These are phyloP conservation scores for Rhabdomys pumilio DNA, from an alignment of 2,797 vertebrate genomes.

Conservation along the genomic window DNA sequence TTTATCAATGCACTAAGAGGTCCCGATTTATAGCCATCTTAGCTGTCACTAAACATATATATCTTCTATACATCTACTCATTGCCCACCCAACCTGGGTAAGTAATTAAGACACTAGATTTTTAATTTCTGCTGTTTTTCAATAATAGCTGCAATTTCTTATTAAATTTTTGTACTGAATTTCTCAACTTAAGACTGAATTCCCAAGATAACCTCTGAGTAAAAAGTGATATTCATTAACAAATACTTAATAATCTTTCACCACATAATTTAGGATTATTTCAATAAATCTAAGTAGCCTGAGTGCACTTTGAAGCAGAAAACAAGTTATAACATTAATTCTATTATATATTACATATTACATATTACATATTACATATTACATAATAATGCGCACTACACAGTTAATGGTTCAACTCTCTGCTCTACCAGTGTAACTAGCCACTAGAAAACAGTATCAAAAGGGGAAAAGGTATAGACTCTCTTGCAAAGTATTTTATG, in stretches of 20 bases:
- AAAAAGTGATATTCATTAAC: conserved; percentile 11
- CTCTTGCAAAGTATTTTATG: conserved; percentile 7
- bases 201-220: conserved; percentile 49
- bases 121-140: conserved; percentile 16
- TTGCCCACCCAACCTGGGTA: not conserved
- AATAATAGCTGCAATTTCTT: conserved; percentile 50
- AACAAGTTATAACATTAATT: not conserved
- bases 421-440: conserved; percentile 3
- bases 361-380: not conserved
- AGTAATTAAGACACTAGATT: conserved; percentile 38
- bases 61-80: conserved; percentile 54
- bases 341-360: not conserved
- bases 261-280: conserved; percentile 53
- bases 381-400: conserved; percentile 27
- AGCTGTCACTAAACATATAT: not conserved
- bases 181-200: conserved; percentile 66
- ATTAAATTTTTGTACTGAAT: conserved; percentile 61
- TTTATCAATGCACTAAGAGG: conserved; percentile 22
- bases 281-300: conserved; percentile 56
- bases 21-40: not conserved
- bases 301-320: conserved; percentile 44
- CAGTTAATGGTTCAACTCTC: conserved; percentile 40
- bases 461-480: not conserved
- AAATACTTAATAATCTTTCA: conserved; percentile 26
- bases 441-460: conserved; percentile 46